phyloP scores from a whole-genome alignment of 1,140 invertebrate genomes.

The Drosophila ambigua region DNA sequence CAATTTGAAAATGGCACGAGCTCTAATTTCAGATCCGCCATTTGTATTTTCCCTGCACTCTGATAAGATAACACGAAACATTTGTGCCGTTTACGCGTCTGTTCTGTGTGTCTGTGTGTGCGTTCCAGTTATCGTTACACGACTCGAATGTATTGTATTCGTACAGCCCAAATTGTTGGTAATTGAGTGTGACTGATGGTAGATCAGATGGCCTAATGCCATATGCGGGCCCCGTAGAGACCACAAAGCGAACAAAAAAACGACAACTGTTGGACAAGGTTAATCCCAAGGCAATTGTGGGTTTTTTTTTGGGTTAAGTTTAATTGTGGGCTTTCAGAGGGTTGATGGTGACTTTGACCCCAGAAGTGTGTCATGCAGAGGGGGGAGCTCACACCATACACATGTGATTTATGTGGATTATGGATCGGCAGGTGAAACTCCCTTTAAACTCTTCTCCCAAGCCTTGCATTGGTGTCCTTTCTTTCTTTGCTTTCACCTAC shows the following conservation, averaged over 20 bases:
- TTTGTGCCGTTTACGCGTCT: slow-evolving; percentile 15
- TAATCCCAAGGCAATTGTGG: slow-evolving; percentile 15
- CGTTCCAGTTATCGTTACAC: slow-evolving; percentile 17
- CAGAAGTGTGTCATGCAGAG: too few relatives aligned
- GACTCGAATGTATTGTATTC: slow-evolving; percentile 14
- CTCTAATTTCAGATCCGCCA: slow-evolving; percentile 57
- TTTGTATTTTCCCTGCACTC: slow-evolving; percentile 34
- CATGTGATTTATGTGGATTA: too few relatives aligned
- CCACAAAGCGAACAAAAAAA: too few relatives aligned
- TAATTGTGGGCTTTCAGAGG: slow-evolving; percentile 2
- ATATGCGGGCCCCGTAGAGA: too few relatives aligned
- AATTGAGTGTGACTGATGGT: slow-evolving; percentile 30
- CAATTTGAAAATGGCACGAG: slow-evolving; percentile 55
- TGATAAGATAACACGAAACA: slow-evolving; percentile 46
- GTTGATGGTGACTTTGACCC: too few relatives aligned
- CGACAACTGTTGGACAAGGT: not conserved
- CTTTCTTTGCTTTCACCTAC: too few relatives aligned
- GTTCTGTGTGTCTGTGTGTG: slow-evolving; percentile 1
- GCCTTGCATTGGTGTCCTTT: too few relatives aligned
- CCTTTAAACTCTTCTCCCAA: too few relatives aligned
- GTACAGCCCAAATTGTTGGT: slow-evolving; percentile 21
- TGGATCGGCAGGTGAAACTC: too few relatives aligned
- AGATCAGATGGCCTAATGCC: slow-evolving; percentile 7
- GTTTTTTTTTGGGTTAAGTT: slow-evolving; percentile 1
- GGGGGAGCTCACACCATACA: too few relatives aligned